Base-by-base conservation (phyloP, 2,888 invertebrate genomes). In the Drosophila pseudotakahashii region DNA sequence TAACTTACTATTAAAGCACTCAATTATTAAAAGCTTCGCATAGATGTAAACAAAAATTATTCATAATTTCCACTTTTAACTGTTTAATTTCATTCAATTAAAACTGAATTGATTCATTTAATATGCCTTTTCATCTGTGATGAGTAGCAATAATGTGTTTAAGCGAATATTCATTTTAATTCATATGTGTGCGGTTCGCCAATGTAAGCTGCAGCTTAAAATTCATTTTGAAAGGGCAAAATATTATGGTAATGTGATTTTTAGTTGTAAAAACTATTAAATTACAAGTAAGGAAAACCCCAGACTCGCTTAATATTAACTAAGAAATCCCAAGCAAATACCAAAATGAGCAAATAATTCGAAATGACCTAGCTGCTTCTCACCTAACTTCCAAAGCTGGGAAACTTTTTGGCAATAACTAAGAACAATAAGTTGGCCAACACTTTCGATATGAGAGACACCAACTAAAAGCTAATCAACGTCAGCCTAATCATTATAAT, bases 381-480 rank as follows among this genome's bases (percentile, higher is more conserved):
- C 6, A 14, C 14, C 7, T 30, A 30, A 37, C 6, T 58, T 34
- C 11, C 7, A 26, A 19, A 30, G n/a, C 5, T 7, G 23, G 7
- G 5, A 19, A 51, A 34, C 30, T 64, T 58, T 50, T 39, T 16
- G 4, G 30, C 34, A 48, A 54, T 60, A 57, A 63, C 55, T 48
- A 52, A 44, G 19, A 23, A 47, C 23, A 57, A 58, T 19, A 57
- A 58, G 42, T 61, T 58, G 14, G 47, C n/a, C 36, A 41, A 19
- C 47, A 54, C 39, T 37, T 66, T 30, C 16, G 32, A 58, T 14
- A 30, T 37, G 32, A 10, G 16, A 36, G 41, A 41, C 63, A 68
- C 30, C 41, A 55, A 61, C 53, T 57, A 53, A 68, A 67, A 67
- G 60, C 79, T 66, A 64, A 77, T 80, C 72, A 78, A 75, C 70